A percentile compares a stretch with the other conserved stretches of the same genome.
Evolutionary conservation across 2,888 invertebrate species (phyloP).

Genomic region (Ophioninae sp.): DNA sequence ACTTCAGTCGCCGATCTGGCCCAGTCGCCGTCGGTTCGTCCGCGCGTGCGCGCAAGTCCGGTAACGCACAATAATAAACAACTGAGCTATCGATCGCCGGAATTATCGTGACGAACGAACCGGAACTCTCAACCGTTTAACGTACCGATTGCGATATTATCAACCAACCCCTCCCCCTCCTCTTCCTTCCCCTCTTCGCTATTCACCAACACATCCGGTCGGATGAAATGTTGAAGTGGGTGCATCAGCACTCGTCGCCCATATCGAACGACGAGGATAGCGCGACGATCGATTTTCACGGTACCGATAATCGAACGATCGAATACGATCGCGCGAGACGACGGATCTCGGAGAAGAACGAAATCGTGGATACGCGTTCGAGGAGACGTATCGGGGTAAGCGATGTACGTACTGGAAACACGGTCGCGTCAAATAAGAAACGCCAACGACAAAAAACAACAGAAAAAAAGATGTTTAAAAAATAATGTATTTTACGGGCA

Average conservation of each 20-base stretch:
- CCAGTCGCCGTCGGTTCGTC: slow-evolving; percentile 67
- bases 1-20: slow-evolving; percentile 72
- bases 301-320: neutral
- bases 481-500: neutral
- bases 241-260: slow-evolving; percentile 76
- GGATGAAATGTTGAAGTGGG: slow-evolving; percentile 78
- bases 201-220: slow-evolving; percentile 51
- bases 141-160: neutral
- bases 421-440: neutral
- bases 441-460: neutral
- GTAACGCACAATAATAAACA: neutral
- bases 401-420: neutral
- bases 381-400: slow-evolving; percentile 73
- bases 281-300: neutral
- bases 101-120: neutral
- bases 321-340: neutral
- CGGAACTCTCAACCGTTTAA: neutral
- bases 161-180: neutral
- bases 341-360: slow-evolving; percentile 17
- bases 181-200: too few relatives aligned
- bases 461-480: neutral
- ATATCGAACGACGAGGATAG: slow-evolving; percentile 53
- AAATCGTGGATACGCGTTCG: slow-evolving; percentile 67
- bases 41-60: neutral
- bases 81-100: neutral